These are phyloP conservation scores for Chaetophractus vellerosus DNA, from an alignment of 2,797 vertebrate species.

Conservation along the genomic window DNA sequence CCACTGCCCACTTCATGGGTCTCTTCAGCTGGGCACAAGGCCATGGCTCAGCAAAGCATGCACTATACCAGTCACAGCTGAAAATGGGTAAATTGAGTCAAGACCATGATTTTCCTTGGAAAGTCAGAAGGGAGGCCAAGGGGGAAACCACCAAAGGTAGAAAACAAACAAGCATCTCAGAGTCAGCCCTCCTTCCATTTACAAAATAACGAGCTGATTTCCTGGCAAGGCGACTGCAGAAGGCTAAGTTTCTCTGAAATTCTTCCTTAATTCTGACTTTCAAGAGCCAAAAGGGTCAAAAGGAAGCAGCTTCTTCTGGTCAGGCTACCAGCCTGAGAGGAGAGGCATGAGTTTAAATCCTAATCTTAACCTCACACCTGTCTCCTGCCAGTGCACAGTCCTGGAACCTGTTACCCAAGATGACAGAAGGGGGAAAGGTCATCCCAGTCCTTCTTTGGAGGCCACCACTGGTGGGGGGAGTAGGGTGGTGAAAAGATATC, in stretches of 20 bases:
- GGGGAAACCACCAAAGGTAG: conserved; percentile 83
- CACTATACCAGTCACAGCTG: conserved; percentile 78
- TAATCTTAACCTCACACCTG: neutral
- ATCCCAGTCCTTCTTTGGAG: neutral
- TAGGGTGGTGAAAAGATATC: neutral
- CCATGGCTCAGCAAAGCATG: conserved; percentile 69
- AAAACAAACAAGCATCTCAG: conserved; percentile 49
- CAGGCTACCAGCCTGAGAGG: neutral
- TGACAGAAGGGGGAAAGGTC: neutral
- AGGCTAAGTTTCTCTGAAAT: conserved; percentile 20
- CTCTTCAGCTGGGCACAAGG: conserved; percentile 1
- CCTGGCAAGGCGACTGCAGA: neutral
- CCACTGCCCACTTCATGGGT: conserved; percentile 63
- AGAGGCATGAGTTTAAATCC: neutral
- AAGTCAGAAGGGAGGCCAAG: conserved; percentile 84
- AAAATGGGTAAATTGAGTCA: conserved; percentile 86
- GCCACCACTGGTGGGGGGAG: neutral
- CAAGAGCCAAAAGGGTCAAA: neutral
- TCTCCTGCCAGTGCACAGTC: neutral
- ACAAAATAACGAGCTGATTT: conserved; percentile 42
- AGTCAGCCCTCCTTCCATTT: neutral
- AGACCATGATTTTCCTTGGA: conserved; percentile 82
- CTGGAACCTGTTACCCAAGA: neutral
- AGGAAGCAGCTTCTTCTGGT: neutral
- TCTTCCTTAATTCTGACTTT: neutral